A percentile compares a stretch with the other conserved stretches of the same genome.
Conservation (phyloP, 2,888 invertebrate genomes). For the Orthosia gracilis region DNA sequence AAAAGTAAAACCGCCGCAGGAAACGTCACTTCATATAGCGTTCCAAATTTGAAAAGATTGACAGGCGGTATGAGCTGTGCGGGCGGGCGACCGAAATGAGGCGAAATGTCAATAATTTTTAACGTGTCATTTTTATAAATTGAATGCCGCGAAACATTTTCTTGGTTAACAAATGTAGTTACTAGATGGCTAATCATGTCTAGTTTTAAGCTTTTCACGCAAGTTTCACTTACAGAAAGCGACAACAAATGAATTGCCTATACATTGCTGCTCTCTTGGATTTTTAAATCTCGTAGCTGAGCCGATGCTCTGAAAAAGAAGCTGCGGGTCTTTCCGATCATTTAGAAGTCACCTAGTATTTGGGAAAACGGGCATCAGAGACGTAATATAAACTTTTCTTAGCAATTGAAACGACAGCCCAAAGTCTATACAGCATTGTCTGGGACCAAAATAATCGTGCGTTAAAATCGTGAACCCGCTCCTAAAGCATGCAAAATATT, state of each 20-base stretch:
- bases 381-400: not conserved
- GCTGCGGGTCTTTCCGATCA: too few relatives aligned
- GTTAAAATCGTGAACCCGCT: slow-evolving; percentile 31
- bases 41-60: slow-evolving; percentile 81
- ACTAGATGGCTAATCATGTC: not conserved
- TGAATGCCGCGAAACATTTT: slow-evolving; percentile 28
- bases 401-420: not conserved
- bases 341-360: not conserved
- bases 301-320: too few relatives aligned
- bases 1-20: slow-evolving; percentile 74
- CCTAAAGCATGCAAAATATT: slow-evolving; percentile 12
- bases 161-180: not conserved
- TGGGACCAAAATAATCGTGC: slow-evolving; percentile 10
- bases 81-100: slow-evolving; percentile 55
- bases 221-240: too few relatives aligned
- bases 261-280: too few relatives aligned
- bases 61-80: slow-evolving; percentile 74
- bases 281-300: too few relatives aligned
- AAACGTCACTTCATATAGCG: slow-evolving; percentile 79
- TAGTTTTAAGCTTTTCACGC: not conserved
- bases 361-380: not conserved
- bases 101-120: slow-evolving; percentile 25
- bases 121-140: slow-evolving; percentile 45
- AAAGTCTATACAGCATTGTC: not conserved
- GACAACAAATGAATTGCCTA: too few relatives aligned